These are phyloP conservation scores for Chaenocephalus aceratus DNA, from an alignment of 2,113 vertebrate species.

Conservation along the genomic window DNA sequence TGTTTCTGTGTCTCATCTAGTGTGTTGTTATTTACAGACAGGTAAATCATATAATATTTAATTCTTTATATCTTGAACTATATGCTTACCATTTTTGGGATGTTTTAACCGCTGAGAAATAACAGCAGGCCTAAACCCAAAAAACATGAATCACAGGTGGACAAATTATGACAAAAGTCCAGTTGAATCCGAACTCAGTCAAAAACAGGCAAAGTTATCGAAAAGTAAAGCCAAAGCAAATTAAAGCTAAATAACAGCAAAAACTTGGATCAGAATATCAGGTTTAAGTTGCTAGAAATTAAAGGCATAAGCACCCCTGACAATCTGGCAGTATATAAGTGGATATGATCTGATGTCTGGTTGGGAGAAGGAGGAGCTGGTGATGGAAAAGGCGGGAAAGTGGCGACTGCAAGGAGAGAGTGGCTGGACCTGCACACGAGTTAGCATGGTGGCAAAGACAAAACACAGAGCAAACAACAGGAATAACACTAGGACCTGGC, in stretches of 20 bases:
- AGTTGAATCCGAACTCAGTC: too few species aligned
- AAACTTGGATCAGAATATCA: too few species aligned
- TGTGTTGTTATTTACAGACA: neutral
- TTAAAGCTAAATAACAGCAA: too few species aligned
- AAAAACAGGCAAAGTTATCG: too few species aligned
- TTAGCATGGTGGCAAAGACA: neutral
- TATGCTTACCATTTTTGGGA: neutral
- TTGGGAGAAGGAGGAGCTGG: neutral
- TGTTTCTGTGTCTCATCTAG: neutral
- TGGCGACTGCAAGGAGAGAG: neutral
- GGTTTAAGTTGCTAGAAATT: too few species aligned
- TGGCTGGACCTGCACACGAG: neutral
- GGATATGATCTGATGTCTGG: neutral
- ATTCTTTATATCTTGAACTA: neutral
- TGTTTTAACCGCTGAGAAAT: neutral
- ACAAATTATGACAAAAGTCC: neutral
- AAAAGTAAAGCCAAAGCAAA: too few species aligned
- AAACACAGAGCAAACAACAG: neutral
- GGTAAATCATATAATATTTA: neutral
- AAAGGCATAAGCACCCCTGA: neutral
- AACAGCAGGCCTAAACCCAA: neutral
- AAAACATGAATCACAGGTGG: neutral
- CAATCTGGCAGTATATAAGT: neutral
- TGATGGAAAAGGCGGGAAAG: neutral
- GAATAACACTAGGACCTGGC: neutral